These are phyloP conservation scores for Lates calcarifer DNA, from an alignment of 2,113 vertebrate genomes.

Conservation along the genomic window DNA sequence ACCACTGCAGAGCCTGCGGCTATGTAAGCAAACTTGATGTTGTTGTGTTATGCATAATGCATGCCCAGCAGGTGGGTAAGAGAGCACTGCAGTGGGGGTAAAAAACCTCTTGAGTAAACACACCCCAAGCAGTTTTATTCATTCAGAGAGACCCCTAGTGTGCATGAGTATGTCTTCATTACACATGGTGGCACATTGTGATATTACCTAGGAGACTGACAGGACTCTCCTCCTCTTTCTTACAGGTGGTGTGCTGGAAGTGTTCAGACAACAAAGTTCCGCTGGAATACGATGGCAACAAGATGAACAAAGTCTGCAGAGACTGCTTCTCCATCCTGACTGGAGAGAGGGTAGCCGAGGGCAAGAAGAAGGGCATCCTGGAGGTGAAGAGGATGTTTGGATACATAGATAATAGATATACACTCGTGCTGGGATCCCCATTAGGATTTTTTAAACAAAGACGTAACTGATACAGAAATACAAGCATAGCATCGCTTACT, in stretches of 20 bases:
- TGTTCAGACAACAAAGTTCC: slow-evolving; percentile 96
- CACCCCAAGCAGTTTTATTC: not conserved
- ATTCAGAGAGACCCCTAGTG: not conserved
- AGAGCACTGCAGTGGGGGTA: not conserved
- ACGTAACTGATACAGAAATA: not conserved
- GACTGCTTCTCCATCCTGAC: slow-evolving; percentile 92
- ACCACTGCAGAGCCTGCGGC: slow-evolving; percentile 97
- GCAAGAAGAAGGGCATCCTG: slow-evolving; percentile 92
- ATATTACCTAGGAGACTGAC: not conserved
- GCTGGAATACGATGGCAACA: slow-evolving; percentile 93
- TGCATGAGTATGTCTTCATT: not conserved
- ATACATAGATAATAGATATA: too few species aligned
- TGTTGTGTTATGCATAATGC: not conserved
- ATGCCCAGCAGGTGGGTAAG: not conserved
- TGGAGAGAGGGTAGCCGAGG: slow-evolving; percentile 86
- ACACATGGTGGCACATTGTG: too few species aligned
- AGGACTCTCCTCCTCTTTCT: not conserved
- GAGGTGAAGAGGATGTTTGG: slow-evolving; percentile 85
- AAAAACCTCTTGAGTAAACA: not conserved
- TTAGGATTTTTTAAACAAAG: not conserved
- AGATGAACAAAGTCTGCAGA: slow-evolving; percentile 95
- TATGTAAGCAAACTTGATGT: slow-evolving; percentile 83
- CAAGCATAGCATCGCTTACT: too few species aligned
- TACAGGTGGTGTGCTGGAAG: slow-evolving; percentile 98
- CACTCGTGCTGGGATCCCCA: not conserved